A percentile compares a stretch with the other conserved stretches of the same genome.
Conservation (phyloP, 2,113 vertebrate genomes). For the Pseudolaguvia tuberculata region DNA sequence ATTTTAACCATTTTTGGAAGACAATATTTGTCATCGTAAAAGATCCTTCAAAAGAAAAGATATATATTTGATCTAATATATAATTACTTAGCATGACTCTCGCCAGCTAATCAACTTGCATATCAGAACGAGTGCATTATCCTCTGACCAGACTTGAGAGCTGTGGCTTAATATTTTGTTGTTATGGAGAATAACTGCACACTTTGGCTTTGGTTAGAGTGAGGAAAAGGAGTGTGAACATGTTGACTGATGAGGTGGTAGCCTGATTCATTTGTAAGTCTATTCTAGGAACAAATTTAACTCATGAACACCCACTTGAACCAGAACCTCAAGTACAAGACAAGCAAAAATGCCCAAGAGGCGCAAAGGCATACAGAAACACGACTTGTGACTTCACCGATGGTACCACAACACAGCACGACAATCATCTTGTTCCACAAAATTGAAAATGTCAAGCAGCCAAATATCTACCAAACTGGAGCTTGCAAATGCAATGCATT, state of each 20-base stretch:
- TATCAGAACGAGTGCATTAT: background rate
- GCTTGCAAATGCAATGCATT: no score
- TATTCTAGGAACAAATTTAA: conserved; percentile 15
- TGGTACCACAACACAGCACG: background rate
- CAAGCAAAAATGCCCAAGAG: background rate
- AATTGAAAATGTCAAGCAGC: background rate
- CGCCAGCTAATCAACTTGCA: background rate
- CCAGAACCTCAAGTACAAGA: background rate
- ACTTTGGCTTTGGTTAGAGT: background rate
- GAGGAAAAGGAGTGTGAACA: conserved; percentile 8
- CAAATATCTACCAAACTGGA: background rate
- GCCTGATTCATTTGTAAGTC: conserved; percentile 13
- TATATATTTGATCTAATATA: no score
- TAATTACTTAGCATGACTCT: no score
- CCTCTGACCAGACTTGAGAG: background rate
- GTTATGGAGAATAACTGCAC: background rate
- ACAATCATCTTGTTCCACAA: background rate
- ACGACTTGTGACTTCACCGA: background rate
- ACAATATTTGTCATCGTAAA: no score
- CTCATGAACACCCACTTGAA: conserved; percentile 22
- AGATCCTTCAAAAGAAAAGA: no score
- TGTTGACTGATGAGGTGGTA: conserved; percentile 14
- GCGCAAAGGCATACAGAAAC: conserved; percentile 4
- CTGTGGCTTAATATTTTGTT: background rate
- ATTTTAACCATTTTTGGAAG: no score